These are phyloP conservation scores for Macaria liturata DNA, from an alignment of 2,888 invertebrate species.

Conservation along the genomic window DNA sequence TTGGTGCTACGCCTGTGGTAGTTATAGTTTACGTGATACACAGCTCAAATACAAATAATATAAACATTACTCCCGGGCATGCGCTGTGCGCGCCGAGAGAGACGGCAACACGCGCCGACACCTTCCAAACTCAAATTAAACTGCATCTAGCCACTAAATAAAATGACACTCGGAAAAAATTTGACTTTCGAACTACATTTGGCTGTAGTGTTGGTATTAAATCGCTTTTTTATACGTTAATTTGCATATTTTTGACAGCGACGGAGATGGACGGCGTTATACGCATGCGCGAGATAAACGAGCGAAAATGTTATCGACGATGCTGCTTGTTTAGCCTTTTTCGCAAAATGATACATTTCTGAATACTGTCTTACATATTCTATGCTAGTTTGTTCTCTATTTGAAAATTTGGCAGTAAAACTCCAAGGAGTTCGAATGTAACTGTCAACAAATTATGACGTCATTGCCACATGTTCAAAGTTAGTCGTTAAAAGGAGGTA, in stretches of 20 bases:
- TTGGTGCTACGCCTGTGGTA: constrained; percentile 83
- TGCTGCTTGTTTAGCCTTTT: constrained; percentile 79
- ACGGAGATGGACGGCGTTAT: constrained; percentile 43
- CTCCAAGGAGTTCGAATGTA: neutral
- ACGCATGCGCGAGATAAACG: constrained; percentile 65
- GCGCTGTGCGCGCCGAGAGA: constrained; percentile 70
- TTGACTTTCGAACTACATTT: constrained; percentile 51
- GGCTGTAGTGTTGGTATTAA: constrained; percentile 59
- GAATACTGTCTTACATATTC: neutral
- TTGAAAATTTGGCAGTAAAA: neutral
- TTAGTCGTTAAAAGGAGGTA: constrained; percentile 1
- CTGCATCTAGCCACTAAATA: constrained; percentile 35
- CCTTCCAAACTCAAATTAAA: constrained; percentile 28
- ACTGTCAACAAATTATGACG: neutral
- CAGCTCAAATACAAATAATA: constrained; percentile 85
- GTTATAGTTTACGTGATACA: constrained; percentile 85
- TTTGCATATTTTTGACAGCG: constrained; percentile 82
- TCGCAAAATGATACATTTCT: constrained; percentile 46
- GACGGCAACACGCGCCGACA: constrained; percentile 51
- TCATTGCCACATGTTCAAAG: neutral
- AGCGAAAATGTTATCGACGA: constrained; percentile 74
- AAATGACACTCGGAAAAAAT: constrained; percentile 39
- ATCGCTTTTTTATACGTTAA: constrained; percentile 76
- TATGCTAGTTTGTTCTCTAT: neutral
- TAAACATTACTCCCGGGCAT: constrained; percentile 82